phyloP scores from a whole-genome alignment of 2,888 invertebrate genomes.

The Rotaria sp. region DNA sequence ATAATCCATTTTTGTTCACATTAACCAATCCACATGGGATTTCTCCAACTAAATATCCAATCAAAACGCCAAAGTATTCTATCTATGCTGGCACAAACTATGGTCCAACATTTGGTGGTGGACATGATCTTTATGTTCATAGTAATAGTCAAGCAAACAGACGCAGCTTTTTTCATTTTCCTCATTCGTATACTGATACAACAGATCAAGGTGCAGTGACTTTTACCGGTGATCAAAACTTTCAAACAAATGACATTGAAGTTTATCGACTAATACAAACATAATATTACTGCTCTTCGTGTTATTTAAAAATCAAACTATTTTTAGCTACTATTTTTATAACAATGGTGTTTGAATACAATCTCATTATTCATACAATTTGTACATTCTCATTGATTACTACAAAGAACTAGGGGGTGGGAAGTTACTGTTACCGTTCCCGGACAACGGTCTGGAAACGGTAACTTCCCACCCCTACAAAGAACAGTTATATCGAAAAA shows the following conservation, averaged over 20 bases:
- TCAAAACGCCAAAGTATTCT: not conserved
- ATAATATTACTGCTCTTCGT: not conserved
- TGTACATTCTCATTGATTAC: too few species aligned
- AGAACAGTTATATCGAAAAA: too few species aligned
- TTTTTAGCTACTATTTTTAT: too few species aligned
- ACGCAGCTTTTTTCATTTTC: not conserved
- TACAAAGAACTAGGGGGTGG: too few species aligned
- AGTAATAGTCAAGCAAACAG: not conserved
- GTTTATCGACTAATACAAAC: not conserved
- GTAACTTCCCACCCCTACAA: too few species aligned
- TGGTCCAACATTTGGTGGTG: not conserved
- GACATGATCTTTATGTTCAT: not conserved
- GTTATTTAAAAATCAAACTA: too few species aligned
- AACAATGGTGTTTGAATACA: too few species aligned
- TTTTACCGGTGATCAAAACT: not conserved
- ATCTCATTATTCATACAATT: too few species aligned
- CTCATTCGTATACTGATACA: not conserved
- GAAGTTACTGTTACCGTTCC: too few species aligned
- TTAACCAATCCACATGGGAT: not conserved
- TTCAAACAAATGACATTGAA: not conserved
- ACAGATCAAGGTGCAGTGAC: not conserved
- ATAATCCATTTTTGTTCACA: slow-evolving; percentile 21
- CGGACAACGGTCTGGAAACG: too few species aligned
- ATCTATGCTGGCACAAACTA: not conserved
- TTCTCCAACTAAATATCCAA: not conserved